phyloP scores from a whole-genome alignment of 2,113 vertebrate species.

The Xyliphius kryptos region DNA sequence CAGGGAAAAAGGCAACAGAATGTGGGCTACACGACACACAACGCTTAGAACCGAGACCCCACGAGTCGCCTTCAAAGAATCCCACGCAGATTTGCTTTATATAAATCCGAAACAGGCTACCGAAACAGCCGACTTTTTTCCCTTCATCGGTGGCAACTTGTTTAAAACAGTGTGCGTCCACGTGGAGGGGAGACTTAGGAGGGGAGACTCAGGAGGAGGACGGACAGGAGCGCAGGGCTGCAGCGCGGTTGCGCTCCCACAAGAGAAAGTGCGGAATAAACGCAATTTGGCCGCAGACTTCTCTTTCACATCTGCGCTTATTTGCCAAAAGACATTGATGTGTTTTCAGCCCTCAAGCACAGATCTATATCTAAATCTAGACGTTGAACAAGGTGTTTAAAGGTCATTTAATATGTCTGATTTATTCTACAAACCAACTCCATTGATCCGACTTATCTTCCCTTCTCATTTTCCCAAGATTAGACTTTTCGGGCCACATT shows the following conservation, averaged over 20 bases:
- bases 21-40: too few relatives aligned
- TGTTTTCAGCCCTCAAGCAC: not conserved
- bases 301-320: conserved; percentile 7
- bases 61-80: too few relatives aligned
- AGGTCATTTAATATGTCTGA: not conserved
- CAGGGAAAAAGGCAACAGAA: too few relatives aligned
- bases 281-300: not conserved
- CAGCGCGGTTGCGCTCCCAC: not conserved
- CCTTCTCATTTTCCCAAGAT: not conserved
- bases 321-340: conserved; percentile 5
- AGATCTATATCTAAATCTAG: not conserved
- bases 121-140: too few relatives aligned
- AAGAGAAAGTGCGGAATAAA: conserved; percentile 9
- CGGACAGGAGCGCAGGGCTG: too few relatives aligned
- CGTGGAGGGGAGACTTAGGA: not conserved
- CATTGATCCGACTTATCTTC: not conserved
- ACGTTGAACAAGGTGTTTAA: not conserved
- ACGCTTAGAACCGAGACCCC: too few relatives aligned
- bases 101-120: too few relatives aligned
- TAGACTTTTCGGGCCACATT: too few relatives aligned
- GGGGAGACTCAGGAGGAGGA: not conserved
- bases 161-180: too few relatives aligned
- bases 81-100: too few relatives aligned
- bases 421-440: not conserved
- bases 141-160: too few relatives aligned